phyloP scores from a whole-genome alignment of 2,113 vertebrate species.

The Tichodroma muraria region DNA sequence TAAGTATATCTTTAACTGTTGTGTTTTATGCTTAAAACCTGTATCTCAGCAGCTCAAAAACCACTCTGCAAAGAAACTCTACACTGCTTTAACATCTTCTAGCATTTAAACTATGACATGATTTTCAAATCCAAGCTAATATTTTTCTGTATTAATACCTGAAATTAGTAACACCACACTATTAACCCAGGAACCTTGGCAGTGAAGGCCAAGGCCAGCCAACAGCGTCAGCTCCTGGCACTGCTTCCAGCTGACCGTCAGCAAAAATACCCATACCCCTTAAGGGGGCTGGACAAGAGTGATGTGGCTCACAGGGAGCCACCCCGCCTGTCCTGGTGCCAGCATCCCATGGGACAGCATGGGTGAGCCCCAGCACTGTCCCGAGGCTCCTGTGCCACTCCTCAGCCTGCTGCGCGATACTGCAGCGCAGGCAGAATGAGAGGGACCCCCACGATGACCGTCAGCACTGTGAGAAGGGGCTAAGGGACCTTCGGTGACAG shows the following conservation, averaged over 20 bases:
- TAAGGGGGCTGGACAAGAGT: not conserved
- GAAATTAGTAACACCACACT: not conserved
- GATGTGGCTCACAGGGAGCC: rapidly evolving
- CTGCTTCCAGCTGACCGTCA: not conserved
- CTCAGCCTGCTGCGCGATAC: rapidly evolving
- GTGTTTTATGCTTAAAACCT: not conserved
- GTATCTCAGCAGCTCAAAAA: not conserved
- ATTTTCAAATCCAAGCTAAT: not conserved
- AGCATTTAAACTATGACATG: not conserved
- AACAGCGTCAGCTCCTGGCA: not conserved
- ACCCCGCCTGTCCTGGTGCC: not conserved
- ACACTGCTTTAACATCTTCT: not conserved
- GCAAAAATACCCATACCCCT: not conserved
- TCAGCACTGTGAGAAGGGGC: not conserved
- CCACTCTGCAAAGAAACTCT: not conserved
- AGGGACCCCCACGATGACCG: rapidly evolving
- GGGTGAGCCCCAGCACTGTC: not conserved
- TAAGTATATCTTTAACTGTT: not conserved
- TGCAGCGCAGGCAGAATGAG: rapidly evolving
- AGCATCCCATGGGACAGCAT: not conserved
- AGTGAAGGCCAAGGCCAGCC: not conserved
- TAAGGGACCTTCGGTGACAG: not conserved
- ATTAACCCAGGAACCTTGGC: not conserved
- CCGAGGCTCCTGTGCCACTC: not conserved
- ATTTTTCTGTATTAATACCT: not conserved